These are phyloP conservation scores for Tenthredo livida DNA, from an alignment of 2,888 invertebrate genomes.

Conservation along the genomic window DNA sequence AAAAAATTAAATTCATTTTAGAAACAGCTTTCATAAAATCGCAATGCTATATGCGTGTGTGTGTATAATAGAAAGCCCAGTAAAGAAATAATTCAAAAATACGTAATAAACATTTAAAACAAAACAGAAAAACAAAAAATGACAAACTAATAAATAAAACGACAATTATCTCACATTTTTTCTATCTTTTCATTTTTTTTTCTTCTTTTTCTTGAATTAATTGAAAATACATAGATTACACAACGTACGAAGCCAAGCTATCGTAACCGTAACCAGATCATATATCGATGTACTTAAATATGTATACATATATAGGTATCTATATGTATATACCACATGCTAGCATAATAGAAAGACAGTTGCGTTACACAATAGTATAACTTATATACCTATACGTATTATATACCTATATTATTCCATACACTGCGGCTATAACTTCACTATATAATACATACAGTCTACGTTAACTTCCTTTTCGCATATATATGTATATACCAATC, in stretches of 20 bases:
- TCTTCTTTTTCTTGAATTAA: background rate
- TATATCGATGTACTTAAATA: background rate
- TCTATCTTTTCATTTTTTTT: background rate
- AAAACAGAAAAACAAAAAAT: background rate
- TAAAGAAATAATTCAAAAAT: slow-evolving; percentile 13
- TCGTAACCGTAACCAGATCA: background rate
- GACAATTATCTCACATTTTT: background rate
- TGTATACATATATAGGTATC: background rate
- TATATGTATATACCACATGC: background rate
- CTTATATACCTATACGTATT: background rate
- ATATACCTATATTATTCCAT: background rate
- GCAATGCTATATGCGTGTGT: background rate
- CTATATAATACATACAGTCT: background rate
- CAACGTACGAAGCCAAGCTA: background rate
- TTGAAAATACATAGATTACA: background rate
- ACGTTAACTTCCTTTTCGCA: background rate
- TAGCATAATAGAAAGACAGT: background rate
- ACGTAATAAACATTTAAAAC: background rate
- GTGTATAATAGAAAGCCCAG: background rate
- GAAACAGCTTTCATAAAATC: background rate
- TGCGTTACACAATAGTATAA: background rate
- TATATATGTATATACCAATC: background rate
- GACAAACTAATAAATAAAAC: background rate
- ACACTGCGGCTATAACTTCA: background rate
- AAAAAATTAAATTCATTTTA: background rate